Conservation (phyloP, 2,888 invertebrate species). For the Linnaemya vulpina region DNA sequence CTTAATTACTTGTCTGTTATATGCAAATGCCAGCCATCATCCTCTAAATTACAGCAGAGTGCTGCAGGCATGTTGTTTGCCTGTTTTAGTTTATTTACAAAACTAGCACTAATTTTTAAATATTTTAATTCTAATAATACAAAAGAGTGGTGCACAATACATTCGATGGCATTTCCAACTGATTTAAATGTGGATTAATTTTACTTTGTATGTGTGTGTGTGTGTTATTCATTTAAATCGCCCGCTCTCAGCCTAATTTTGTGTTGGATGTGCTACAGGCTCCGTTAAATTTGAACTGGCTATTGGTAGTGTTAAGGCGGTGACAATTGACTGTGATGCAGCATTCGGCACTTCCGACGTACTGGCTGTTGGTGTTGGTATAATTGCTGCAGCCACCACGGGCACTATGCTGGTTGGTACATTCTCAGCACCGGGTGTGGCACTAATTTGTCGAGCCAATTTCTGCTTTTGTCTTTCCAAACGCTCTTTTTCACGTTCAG, state of each 20-base stretch:
- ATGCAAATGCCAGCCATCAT: neutral
- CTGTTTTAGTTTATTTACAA: slow-evolving; percentile 32
- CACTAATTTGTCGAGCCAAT: slow-evolving; percentile 84
- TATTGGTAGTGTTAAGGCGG: slow-evolving; percentile 57
- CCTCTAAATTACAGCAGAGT: neutral
- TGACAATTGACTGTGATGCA: slow-evolving; percentile 13
- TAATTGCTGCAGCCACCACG: slow-evolving; percentile 68
- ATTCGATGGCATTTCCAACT: slow-evolving; percentile 14
- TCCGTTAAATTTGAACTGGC: slow-evolving; percentile 73
- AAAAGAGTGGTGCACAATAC: neutral
- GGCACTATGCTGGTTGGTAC: slow-evolving; percentile 65
- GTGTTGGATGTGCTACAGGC: slow-evolving; percentile 73
- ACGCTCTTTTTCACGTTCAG: slow-evolving; percentile 88
- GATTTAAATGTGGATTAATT: slow-evolving; percentile 25
- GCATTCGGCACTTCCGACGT: slow-evolving; percentile 21
- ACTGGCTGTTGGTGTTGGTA: slow-evolving; percentile 49
- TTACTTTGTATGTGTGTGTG: slow-evolving; percentile 1
- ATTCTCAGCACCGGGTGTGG: slow-evolving; percentile 77
- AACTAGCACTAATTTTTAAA: neutral
- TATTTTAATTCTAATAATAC: slow-evolving; percentile 22
- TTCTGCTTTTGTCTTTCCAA: slow-evolving; percentile 86
- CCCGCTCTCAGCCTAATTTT: slow-evolving; percentile 73
- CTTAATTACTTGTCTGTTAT: slow-evolving; percentile 34
- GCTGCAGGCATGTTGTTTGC: slow-evolving; percentile 8
- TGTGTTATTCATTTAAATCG: slow-evolving; percentile 70